Evolutionary conservation across 2,797 vertebrate genomes (phyloP).

Genomic region (Erpetoichthys calabaricus): DNA sequence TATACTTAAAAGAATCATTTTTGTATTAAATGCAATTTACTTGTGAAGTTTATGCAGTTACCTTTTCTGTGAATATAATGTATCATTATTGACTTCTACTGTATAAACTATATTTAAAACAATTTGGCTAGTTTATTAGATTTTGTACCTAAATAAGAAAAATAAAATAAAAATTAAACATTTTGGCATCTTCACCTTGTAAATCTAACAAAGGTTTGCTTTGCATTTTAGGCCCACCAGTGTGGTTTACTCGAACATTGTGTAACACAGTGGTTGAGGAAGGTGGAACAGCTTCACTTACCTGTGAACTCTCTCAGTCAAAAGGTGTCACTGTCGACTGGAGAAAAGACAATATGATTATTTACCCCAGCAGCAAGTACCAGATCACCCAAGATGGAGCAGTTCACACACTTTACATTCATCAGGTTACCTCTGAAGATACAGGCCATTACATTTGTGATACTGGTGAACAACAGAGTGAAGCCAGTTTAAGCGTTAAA

Average conservation of each 20-base stretch:
- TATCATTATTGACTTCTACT: too few species aligned
- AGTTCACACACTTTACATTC: constrained; percentile 33
- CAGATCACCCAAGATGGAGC: constrained; percentile 23
- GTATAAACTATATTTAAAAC: too few species aligned
- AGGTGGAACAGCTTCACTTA: constrained; percentile 16
- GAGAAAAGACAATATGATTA: constrained; percentile 21
- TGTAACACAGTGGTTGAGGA: constrained; percentile 23
- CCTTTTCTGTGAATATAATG: too few species aligned
- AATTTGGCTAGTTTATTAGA: too few species aligned
- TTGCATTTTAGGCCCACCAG: constrained; percentile 30
- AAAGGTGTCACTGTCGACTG: constrained; percentile 2
- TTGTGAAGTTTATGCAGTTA: too few species aligned
- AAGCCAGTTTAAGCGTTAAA: constrained; percentile 32
- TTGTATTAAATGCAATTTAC: too few species aligned
- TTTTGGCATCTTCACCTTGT: too few species aligned
- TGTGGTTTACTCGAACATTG: constrained; percentile 31
- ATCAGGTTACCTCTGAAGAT: constrained; percentile 14
- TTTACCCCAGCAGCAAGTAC: constrained; percentile 20
- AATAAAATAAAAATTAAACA: too few species aligned
- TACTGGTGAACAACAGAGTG: constrained; percentile 27
- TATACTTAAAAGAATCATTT: too few species aligned
- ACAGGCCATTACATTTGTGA: constrained; percentile 37
- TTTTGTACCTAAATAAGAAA: too few species aligned
- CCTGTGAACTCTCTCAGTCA: constrained; percentile 26
- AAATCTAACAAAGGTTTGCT: too few species aligned